Conservation (phyloP, 2,797 vertebrate genomes). For the Chelon auratus region DNA sequence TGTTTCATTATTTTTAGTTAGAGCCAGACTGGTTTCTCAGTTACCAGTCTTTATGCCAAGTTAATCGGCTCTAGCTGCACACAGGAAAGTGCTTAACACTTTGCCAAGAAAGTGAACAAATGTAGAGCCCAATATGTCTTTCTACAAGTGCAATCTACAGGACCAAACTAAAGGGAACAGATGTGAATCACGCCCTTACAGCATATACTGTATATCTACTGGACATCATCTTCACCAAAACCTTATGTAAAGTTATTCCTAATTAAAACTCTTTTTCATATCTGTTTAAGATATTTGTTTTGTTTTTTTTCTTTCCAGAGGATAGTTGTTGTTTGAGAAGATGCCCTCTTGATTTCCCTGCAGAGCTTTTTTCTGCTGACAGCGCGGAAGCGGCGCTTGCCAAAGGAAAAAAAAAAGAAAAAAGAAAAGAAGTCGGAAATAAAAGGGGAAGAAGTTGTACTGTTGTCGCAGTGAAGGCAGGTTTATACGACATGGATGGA, state of each 20-base stretch:
- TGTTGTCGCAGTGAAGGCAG: slow-evolving; percentile 1
- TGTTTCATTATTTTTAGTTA: neutral
- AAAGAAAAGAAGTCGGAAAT: neutral
- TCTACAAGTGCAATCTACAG: neutral
- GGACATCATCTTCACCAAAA: slow-evolving; percentile 5
- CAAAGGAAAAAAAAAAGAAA: slow-evolving; percentile 8
- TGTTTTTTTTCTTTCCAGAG: slow-evolving; percentile 15
- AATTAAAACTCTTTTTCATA: slow-evolving; percentile 42
- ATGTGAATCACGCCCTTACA: neutral
- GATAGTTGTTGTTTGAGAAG: slow-evolving; percentile 12
- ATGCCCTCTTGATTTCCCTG: slow-evolving; percentile 23
- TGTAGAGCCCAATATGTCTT: neutral
- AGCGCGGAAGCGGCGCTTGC: slow-evolving; percentile 24
- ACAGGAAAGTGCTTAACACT: too few relatives aligned
- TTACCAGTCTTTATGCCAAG: neutral
- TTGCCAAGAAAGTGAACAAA: neutral
- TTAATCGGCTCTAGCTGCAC: neutral
- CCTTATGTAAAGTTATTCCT: slow-evolving; percentile 14
- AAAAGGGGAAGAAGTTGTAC: slow-evolving; percentile 5
- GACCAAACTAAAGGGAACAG: slow-evolving; percentile 40
- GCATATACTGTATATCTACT: neutral
- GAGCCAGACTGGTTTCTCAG: neutral
- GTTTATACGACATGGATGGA: neutral
- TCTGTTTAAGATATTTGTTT: neutral
- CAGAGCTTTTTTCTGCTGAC: slow-evolving; percentile 33